Evolutionary conservation across 2,888 invertebrate genomes (phyloP).

Genomic region (Callyntrura guangdongensis): DNA sequence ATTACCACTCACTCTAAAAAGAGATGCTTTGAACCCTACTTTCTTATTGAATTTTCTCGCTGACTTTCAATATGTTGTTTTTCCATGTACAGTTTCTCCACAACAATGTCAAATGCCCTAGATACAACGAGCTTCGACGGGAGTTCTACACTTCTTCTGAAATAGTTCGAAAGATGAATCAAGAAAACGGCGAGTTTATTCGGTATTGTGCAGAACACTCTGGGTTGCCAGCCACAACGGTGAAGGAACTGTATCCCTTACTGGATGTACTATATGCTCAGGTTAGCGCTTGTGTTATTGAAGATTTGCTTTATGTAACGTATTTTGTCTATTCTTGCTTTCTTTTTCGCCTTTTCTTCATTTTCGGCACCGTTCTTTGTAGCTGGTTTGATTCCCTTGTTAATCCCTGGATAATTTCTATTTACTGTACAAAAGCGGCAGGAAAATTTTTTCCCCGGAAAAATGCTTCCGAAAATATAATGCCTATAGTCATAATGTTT

Average conservation of each 20-base stretch:
- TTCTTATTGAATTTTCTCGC: conserved; percentile 32
- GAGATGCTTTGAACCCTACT: neutral
- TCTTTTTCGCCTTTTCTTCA: neutral
- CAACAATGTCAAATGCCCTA: conserved; percentile 89
- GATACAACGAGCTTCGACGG: conserved; percentile 88
- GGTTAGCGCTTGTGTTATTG: conserved; percentile 28
- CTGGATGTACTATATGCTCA: conserved; percentile 71
- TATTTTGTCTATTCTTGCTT: neutral
- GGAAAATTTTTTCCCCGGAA: too few species aligned
- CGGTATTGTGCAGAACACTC: conserved; percentile 89
- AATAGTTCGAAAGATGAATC: conserved; percentile 87
- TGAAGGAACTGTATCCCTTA: conserved; percentile 86
- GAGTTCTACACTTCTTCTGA: conserved; percentile 87
- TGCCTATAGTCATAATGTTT: too few species aligned
- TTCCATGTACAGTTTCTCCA: conserved; percentile 86
- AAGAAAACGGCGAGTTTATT: conserved; percentile 89
- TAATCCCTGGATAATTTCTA: conserved; percentile 45
- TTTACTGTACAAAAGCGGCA: neutral
- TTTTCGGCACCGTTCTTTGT: neutral
- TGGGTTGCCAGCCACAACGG: conserved; percentile 88
- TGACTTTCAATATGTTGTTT: neutral
- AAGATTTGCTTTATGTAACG: neutral
- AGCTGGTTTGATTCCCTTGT: neutral
- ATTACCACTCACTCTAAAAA: neutral
- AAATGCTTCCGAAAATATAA: neutral